Conservation (phyloP, 2,888 invertebrate genomes). For the Pheosia tremula region DNA sequence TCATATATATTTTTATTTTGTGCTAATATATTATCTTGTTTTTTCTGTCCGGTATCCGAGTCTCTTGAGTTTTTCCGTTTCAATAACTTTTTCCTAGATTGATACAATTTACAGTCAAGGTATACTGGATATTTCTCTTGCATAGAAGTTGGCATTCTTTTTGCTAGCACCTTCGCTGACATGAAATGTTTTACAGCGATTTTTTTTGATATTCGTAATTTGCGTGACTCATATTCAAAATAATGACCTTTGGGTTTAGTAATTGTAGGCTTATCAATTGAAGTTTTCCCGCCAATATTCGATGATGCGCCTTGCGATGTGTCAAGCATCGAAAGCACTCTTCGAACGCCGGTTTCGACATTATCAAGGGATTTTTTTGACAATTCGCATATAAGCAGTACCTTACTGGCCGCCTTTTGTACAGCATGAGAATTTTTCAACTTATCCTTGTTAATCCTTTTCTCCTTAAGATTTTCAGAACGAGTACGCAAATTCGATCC, state of each 20-base stretch:
- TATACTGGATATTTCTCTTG: slow-evolving; percentile 69
- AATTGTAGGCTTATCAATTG: slow-evolving; percentile 12
- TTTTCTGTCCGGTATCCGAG: slow-evolving; percentile 11
- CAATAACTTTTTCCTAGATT: slow-evolving; percentile 39
- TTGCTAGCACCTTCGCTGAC: slow-evolving; percentile 64
- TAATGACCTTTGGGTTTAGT: slow-evolving; percentile 44
- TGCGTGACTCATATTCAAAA: slow-evolving; percentile 55
- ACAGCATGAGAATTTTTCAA: slow-evolving; percentile 70
- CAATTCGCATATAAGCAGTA: slow-evolving; percentile 74
- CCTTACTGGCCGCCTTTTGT: slow-evolving; percentile 71
- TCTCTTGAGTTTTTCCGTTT: slow-evolving; percentile 14
- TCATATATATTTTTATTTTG: background rate
- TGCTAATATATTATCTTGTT: background rate
- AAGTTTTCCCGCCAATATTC: slow-evolving; percentile 46
- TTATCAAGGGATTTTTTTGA: slow-evolving; percentile 77
- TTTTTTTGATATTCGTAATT: slow-evolving; percentile 61
- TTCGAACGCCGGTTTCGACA: slow-evolving; percentile 70
- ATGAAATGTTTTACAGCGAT: slow-evolving; percentile 65
- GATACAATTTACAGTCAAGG: slow-evolving; percentile 66
- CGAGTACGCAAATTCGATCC: slow-evolving; percentile 71
- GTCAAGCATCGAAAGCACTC: slow-evolving; percentile 56
- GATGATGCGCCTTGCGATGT: slow-evolving; percentile 44
- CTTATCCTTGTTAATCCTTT: slow-evolving; percentile 65
- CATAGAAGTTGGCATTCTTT: slow-evolving; percentile 51
- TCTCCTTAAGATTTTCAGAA: slow-evolving; percentile 68